Base-by-base conservation (phyloP, 2,888 invertebrate species). In the Drosophila anomelani region DNA sequence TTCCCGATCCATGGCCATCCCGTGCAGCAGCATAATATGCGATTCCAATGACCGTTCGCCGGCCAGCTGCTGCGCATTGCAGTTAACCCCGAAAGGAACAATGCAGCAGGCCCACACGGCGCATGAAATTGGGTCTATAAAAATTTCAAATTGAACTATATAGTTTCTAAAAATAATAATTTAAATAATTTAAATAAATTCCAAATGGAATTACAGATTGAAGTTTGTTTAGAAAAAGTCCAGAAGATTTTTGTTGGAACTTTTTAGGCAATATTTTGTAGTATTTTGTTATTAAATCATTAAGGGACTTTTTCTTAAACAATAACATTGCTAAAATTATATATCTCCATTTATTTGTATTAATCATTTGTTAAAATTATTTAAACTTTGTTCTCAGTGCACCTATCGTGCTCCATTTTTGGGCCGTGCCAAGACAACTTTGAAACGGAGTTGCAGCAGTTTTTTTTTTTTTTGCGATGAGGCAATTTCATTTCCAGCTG, bases 51-150 rank as follows among this genome's bases (percentile, higher is more conserved):
- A 55, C 47, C 81, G 71, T 49, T 51, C 34, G 46, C 47, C 0
- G 61, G 68, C 69, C 67, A 76, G 83, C 86, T 79, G 83, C 86
- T 73, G 83, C 83, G 83, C 88, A 83, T 84, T 88, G 83, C 88
- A 83, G 88, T 83, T 83, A 83, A 86, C 83, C 88, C 88, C 79
- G 76, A 83, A 83, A 85, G 47, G 55, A 83, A 85, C 86, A 83
- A 88, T 85, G 88, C 83, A 85, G 78, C 81, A 83, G 78, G 46
- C 20, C 23, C 3, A 15, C 55, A 67, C 64, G 15, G 69, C 15
- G 1, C 1, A 1, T 3, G 3, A 5, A 29, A 47, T n/a, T 15
- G 1, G 47, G 26, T n/a, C 5, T n/a, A 5, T 47, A 6, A 23
- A n/a, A 26, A n/a, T 13, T 3, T 7, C 1, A 23, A 23, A 8